Conservation (phyloP, 1,140 invertebrate species). For the Bombus superbus region DNA sequence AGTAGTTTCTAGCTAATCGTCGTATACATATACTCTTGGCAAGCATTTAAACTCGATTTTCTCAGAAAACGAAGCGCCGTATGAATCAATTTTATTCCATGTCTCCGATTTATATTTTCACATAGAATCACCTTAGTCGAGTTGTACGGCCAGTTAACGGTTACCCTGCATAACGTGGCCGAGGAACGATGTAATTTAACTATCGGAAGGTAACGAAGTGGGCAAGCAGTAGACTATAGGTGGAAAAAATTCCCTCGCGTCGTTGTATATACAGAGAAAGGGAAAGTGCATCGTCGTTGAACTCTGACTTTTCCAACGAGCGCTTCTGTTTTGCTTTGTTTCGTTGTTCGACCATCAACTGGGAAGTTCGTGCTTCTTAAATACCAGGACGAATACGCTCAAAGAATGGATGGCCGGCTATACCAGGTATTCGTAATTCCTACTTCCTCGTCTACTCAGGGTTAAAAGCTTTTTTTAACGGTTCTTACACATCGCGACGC, state of each 20-base stretch:
- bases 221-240: not conserved
- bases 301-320: slow-evolving; percentile 29
- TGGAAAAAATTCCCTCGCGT: not conserved
- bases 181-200: not conserved
- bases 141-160: not conserved
- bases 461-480: slow-evolving; percentile 25
- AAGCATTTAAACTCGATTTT: not conserved
- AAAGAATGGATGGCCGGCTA: not conserved
- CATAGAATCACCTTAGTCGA: not conserved
- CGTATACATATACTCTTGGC: not conserved
- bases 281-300: slow-evolving; percentile 17
- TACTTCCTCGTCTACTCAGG: not conserved
- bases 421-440: not conserved
- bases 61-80: not conserved
- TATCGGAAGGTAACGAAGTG: not conserved
- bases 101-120: not conserved
- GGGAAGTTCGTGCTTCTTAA: not conserved
- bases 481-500: not conserved
- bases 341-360: not conserved
- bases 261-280: not conserved
- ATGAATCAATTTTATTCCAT: not conserved
- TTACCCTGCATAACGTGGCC: not conserved
- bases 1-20: not conserved
- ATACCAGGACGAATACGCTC: not conserved
- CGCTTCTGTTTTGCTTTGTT: not conserved